phyloP scores from a whole-genome alignment of 2,888 invertebrate species.

The Perizoma affinitatum region DNA sequence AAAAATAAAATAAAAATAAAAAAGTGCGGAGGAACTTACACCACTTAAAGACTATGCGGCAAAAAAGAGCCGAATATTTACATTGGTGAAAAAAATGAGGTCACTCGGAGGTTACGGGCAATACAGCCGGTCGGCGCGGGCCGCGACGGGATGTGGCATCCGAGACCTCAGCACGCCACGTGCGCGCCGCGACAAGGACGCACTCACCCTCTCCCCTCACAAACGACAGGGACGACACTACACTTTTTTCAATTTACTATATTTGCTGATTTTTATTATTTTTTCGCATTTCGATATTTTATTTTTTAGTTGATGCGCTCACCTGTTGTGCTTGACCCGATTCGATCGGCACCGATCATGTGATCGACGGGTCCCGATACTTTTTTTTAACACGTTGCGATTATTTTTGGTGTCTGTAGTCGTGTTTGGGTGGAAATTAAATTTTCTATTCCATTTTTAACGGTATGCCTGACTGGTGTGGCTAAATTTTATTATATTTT shows the following conservation, averaged over 20 bases:
- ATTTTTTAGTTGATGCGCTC: conserved; percentile 84
- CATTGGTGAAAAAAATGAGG: conserved; percentile 83
- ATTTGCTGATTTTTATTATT: conserved; percentile 83
- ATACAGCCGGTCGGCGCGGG: conserved; percentile 81
- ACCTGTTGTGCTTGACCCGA: conserved; percentile 84
- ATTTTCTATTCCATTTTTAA: conserved; percentile 30
- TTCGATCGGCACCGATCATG: conserved; percentile 78
- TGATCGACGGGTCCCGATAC: conserved; percentile 76
- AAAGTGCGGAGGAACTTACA: conserved; percentile 79
- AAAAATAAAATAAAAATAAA: conserved; percentile 47
- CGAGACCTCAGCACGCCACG: conserved; percentile 61
- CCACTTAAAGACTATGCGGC: conserved; percentile 83
- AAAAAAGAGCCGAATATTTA: conserved; percentile 82
- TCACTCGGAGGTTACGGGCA: conserved; percentile 83
- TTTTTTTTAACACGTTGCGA: conserved; percentile 58
- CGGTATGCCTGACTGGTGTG: neutral
- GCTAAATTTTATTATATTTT: conserved; percentile 2
- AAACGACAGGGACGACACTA: conserved; percentile 58
- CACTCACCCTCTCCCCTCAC: conserved; percentile 38
- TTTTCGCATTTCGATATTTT: conserved; percentile 84
- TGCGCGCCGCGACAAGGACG: conserved; percentile 74
- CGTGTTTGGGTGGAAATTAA: conserved; percentile 33
- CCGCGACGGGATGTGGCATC: conserved; percentile 77
- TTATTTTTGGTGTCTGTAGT: conserved; percentile 43
- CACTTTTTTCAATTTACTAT: conserved; percentile 83